Conservation (phyloP, 2,797 vertebrate genomes). For the Neosilurus hyrtlii region DNA sequence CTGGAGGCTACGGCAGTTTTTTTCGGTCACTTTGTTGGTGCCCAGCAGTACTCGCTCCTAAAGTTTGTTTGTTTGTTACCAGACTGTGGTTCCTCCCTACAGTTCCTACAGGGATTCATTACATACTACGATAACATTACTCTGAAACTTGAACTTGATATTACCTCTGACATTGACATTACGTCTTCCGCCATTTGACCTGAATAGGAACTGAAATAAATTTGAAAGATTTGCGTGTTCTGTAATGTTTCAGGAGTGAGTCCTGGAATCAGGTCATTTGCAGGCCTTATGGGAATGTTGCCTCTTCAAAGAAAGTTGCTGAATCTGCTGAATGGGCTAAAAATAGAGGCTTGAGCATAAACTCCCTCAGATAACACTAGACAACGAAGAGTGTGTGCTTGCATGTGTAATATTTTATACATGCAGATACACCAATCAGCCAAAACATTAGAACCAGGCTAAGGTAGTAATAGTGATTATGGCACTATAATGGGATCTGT, state of each 20-base stretch:
- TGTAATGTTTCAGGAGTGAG: slow-evolving; percentile 7
- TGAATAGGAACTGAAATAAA: background rate
- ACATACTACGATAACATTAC: slow-evolving; percentile 1
- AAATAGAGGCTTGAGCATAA: slow-evolving; percentile 10
- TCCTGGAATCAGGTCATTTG: slow-evolving; percentile 18
- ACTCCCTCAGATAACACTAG: background rate
- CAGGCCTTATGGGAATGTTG: slow-evolving; percentile 11
- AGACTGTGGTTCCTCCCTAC: background rate
- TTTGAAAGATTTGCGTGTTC: background rate
- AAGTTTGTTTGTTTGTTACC: slow-evolving; percentile 11
- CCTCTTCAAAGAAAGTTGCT: background rate
- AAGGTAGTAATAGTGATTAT: no score
- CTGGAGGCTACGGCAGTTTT: slow-evolving; percentile 1
- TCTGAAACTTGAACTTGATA: slow-evolving; percentile 9
- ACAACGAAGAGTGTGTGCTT: no score
- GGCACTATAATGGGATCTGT: no score
- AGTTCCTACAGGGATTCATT: slow-evolving; percentile 14
- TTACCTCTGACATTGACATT: background rate
- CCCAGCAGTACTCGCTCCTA: background rate
- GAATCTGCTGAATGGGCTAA: slow-evolving; percentile 1
- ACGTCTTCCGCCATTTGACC: slow-evolving; percentile 2
- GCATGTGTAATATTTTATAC: no score
- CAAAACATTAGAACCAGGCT: no score
- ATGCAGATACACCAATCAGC: no score
- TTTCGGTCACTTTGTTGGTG: slow-evolving; percentile 6